Conservation (phyloP, 2,113 vertebrate genomes). For the Australoheros scitulus region DNA sequence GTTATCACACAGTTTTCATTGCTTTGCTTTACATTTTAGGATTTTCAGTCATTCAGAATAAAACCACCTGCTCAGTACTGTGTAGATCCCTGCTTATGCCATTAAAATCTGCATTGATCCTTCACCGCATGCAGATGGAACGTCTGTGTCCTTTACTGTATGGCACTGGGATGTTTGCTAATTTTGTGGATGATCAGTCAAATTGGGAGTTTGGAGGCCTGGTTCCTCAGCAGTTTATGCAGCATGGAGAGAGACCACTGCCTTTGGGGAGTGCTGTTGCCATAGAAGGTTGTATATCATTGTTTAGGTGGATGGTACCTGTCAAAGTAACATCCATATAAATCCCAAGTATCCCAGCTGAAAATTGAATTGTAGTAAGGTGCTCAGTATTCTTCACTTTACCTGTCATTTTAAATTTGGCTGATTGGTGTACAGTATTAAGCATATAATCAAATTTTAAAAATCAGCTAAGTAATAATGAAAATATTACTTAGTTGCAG, state of each 20-base stretch:
- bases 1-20: background rate
- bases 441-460: background rate
- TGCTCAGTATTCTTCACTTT: background rate
- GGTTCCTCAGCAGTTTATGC: background rate
- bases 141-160: background rate
- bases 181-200: background rate
- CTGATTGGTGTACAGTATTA: background rate
- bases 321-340: background rate
- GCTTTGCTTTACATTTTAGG: background rate
- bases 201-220: background rate
- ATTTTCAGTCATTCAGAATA: slow-evolving; percentile 8
- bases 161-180: background rate
- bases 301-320: background rate
- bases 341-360: background rate
- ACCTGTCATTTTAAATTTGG: background rate
- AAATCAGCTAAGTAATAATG: background rate
- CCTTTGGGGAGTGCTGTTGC: background rate
- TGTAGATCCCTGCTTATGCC: background rate
- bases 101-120: background rate
- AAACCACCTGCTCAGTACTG: background rate
- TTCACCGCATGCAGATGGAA: background rate
- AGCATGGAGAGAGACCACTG: background rate
- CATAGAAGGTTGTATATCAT: background rate
- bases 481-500: background rate
- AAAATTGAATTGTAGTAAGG: background rate